Percentiles rank a stretch among this genome's conserved stretches.
phyloP scores from a whole-genome alignment of 2,888 invertebrate species.

The Lasioglossum vierecki region DNA sequence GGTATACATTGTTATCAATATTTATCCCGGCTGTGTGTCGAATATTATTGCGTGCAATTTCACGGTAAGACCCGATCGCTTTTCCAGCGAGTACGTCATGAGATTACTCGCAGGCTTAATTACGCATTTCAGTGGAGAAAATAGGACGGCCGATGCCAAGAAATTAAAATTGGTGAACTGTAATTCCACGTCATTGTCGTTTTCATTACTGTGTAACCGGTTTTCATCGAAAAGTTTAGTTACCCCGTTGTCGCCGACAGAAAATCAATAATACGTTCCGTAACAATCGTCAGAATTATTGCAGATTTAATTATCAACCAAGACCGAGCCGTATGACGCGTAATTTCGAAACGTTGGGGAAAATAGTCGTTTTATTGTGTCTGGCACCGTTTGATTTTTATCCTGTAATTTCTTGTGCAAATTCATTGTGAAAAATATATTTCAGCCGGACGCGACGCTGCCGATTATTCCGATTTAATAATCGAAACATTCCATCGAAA shows the following conservation, averaged over 20 bases:
- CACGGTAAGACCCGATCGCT: not conserved
- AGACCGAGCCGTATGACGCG: conserved; percentile 4
- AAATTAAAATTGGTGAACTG: conserved; percentile 13
- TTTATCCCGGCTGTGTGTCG: not conserved
- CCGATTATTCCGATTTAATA: not conserved
- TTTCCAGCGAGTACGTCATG: not conserved
- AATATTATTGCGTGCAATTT: not conserved
- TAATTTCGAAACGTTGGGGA: not conserved
- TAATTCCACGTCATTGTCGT: not conserved
- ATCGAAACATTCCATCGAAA: not conserved
- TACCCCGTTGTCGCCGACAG: conserved; percentile 23
- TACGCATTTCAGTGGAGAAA: not conserved
- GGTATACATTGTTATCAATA: not conserved
- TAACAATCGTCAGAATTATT: conserved; percentile 30
- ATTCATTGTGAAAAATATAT: not conserved
- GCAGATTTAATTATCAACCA: conserved; percentile 22
- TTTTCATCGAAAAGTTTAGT: not conserved
- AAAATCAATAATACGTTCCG: conserved; percentile 17
- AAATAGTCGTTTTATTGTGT: not conserved
- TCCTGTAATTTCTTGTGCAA: not conserved
- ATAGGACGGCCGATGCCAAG: not conserved
- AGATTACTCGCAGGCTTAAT: conserved; percentile 18
- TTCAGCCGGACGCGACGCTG: not conserved
- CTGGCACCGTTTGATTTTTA: conserved; percentile 4
- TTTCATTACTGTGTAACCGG: not conserved